A percentile compares a stretch with the other conserved stretches of the same genome.
Conservation (phyloP, 2,113 vertebrate species). For the Spea multiplicata region DNA sequence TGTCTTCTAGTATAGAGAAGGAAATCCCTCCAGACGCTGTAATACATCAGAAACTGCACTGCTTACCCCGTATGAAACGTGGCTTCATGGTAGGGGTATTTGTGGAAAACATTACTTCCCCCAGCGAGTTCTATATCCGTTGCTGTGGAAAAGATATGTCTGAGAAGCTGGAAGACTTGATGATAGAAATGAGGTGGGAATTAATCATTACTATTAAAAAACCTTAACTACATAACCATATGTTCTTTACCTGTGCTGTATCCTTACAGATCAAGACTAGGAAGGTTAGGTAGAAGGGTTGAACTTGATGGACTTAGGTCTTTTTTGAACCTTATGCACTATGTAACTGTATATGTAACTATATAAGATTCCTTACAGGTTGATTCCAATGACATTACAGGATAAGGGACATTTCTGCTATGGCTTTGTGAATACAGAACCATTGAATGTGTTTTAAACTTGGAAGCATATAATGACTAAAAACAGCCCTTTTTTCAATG, state of each 20-base stretch:
- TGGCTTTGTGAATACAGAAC: no score
- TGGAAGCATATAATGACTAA: no score
- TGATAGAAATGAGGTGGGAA: conserved; percentile 87
- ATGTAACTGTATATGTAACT: no score
- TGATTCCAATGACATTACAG: no score
- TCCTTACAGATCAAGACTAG: neutral
- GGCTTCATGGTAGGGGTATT: conserved; percentile 70
- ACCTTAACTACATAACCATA: no score
- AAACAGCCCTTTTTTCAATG: no score
- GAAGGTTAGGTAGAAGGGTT: no score
- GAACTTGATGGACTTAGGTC: no score
- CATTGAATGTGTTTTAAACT: no score
- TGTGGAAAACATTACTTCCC: conserved; percentile 76
- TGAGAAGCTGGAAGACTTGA: conserved; percentile 77
- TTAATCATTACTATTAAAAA: conserved; percentile 10
- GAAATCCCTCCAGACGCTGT: conserved; percentile 80
- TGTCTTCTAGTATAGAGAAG: conserved; percentile 13
- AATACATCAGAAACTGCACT: conserved; percentile 65
- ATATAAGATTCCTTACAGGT: no score
- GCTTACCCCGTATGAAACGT: conserved; percentile 60
- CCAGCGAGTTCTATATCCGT: conserved; percentile 81
- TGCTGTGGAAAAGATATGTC: conserved; percentile 67
- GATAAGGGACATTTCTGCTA: no score
- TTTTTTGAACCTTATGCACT: no score
- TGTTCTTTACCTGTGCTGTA: neutral